These are phyloP conservation scores for Prunella strophiata DNA, from an alignment of 2,797 vertebrate genomes.

Conservation along the genomic window DNA sequence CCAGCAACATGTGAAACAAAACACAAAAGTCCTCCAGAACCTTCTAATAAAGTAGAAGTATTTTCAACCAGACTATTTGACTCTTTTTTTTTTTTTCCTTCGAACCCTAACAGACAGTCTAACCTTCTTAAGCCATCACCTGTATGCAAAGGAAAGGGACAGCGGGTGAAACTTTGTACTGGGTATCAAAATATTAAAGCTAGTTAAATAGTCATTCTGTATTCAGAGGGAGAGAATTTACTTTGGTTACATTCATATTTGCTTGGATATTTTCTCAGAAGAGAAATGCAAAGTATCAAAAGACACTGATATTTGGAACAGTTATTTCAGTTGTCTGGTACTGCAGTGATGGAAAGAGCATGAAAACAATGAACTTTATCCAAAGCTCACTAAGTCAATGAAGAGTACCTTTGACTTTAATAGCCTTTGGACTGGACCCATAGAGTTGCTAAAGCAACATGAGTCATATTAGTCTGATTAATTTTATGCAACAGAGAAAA, in stretches of 20 bases:
- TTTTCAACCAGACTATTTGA: background rate
- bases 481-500: background rate
- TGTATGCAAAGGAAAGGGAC: conserved; percentile 14
- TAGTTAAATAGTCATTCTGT: conserved; percentile 58
- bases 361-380: conserved; percentile 37
- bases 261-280: conserved; percentile 62
- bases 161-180: background rate
- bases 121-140: background rate
- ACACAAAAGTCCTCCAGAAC: background rate
- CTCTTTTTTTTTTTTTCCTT: background rate
- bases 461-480: background rate
- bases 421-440: background rate
- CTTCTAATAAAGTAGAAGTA: background rate
- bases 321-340: conserved; percentile 29
- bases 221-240: conserved; percentile 49
- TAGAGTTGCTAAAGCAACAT: background rate
- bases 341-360: background rate
- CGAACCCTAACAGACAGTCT: background rate
- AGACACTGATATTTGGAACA: conserved; percentile 56
- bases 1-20: background rate
- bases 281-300: conserved; percentile 52
- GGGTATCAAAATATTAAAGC: conserved; percentile 34
- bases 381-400: conserved; percentile 19
- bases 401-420: background rate
- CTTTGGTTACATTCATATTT: conserved; percentile 63